phyloP scores from a whole-genome alignment of 1,140 invertebrate species.

The Formica exsecta region DNA sequence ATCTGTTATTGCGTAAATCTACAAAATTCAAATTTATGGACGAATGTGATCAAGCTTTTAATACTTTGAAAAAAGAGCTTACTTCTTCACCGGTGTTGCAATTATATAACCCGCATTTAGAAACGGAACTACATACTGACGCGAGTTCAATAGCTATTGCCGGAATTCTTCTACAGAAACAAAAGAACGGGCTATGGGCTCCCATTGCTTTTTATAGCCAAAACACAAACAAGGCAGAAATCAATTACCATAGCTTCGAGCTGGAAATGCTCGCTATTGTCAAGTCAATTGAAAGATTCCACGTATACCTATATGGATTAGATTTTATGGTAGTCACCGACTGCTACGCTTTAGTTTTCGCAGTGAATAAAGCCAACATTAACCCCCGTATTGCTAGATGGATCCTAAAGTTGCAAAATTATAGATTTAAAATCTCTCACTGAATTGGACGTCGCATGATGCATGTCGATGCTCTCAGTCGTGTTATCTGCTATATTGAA shows the following conservation, averaged over 20 bases:
- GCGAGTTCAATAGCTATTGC: background rate
- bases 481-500: background rate
- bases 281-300: background rate
- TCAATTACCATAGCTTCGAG: background rate
- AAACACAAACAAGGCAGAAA: background rate
- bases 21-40: background rate
- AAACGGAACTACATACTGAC: background rate
- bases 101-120: background rate
- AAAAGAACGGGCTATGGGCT: background rate
- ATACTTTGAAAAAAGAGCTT: background rate
- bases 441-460: background rate
- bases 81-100: too few species aligned
- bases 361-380: background rate
- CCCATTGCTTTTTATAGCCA: background rate
- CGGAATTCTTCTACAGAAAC: background rate
- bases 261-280: constrained; percentile 5
- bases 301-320: background rate
- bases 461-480: background rate
- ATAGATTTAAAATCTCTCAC: background rate
- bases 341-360: background rate
- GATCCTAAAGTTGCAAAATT: background rate
- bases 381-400: background rate
- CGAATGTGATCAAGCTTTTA: too few species aligned
- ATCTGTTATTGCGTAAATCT: background rate
- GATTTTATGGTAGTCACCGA: background rate